phyloP scores from a whole-genome alignment of 1,140 invertebrate genomes.

The Subanguina moxae region DNA sequence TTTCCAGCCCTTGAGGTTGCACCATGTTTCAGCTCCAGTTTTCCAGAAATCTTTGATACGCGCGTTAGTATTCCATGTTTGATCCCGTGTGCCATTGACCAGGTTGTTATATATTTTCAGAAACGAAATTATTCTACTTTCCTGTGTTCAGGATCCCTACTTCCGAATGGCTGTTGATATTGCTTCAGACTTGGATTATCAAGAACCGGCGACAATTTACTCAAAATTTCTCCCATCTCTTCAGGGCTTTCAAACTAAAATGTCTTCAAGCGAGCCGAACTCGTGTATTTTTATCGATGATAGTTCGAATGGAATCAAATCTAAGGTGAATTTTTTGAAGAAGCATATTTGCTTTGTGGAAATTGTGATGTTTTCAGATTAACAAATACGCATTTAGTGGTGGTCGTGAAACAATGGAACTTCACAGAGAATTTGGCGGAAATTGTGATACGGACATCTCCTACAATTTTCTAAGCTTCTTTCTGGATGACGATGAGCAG shows the following conservation, averaged over 20 bases:
- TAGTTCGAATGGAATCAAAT: conserved; percentile 91
- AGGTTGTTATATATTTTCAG: conserved; percentile 63
- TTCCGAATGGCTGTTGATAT: conserved; percentile 97
- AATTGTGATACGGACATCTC: conserved; percentile 92
- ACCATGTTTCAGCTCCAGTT: conserved; percentile 81
- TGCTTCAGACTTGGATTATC: conserved; percentile 77
- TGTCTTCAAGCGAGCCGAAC: conserved; percentile 90
- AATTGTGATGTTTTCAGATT: conserved; percentile 64
- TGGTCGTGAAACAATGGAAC: conserved; percentile 83
- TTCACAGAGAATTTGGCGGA: conserved; percentile 81
- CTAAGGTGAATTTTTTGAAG: conserved; percentile 67
- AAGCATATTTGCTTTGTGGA: neutral
- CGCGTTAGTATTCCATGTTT: conserved; percentile 79
- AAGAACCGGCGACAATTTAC: conserved; percentile 86
- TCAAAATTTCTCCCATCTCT: conserved; percentile 90
- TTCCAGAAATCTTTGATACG: conserved; percentile 83
- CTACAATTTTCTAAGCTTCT: conserved; percentile 90
- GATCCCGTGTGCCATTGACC: conserved; percentile 97
- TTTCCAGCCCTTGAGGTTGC: conserved; percentile 95
- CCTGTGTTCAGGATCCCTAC: conserved; percentile 75
- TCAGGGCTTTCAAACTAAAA: conserved; percentile 86
- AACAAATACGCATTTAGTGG: conserved; percentile 99
- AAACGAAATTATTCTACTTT: neutral
- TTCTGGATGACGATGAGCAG: conserved; percentile 85
- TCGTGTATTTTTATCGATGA: conserved; percentile 91